These are phyloP conservation scores for Lasioglossum vierecki DNA, from an alignment of 2,888 invertebrate species.

Conservation along the genomic window DNA sequence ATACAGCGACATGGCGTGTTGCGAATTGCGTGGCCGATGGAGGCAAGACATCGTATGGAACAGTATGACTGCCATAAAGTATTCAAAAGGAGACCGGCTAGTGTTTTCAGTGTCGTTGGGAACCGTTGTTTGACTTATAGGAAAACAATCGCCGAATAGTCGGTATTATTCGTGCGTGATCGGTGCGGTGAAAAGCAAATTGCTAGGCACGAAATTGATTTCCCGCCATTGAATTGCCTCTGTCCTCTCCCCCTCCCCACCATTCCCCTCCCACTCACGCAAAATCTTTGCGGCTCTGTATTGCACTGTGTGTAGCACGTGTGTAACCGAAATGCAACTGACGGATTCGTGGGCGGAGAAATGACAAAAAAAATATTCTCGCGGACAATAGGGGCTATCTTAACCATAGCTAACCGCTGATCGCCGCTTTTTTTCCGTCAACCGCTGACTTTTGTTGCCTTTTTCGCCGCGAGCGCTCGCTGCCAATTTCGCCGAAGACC, in stretches of 20 bases:
- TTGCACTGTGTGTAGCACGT: background rate
- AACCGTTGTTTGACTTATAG: conserved; percentile 57
- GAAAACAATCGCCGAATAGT: conserved; percentile 52
- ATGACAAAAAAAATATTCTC: background rate
- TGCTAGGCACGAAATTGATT: conserved; percentile 62
- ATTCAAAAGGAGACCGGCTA: conserved; percentile 37
- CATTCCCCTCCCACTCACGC: background rate
- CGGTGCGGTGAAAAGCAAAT: conserved; percentile 59
- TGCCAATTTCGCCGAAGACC: conserved; percentile 20
- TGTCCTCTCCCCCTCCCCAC: background rate
- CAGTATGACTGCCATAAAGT: conserved; percentile 25
- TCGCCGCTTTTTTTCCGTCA: conserved; percentile 5
- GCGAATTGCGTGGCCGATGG: conserved; percentile 2
- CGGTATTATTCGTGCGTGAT: conserved; percentile 54
- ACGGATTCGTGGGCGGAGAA: conserved; percentile 17
- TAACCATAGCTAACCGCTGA: conserved; percentile 34
- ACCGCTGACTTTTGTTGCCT: conserved; percentile 23
- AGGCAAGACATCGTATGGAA: conserved; percentile 8
- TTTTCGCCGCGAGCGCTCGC: conserved; percentile 12
- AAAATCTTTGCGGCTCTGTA: conserved; percentile 31
- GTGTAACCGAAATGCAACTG: conserved; percentile 49
- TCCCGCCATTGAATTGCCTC: conserved; percentile 50
- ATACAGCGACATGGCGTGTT: background rate
- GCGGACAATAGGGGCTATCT: conserved; percentile 44
- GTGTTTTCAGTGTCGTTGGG: conserved; percentile 17